phyloP scores from a whole-genome alignment of 2,797 vertebrate species.

The Tapirus indicus region DNA sequence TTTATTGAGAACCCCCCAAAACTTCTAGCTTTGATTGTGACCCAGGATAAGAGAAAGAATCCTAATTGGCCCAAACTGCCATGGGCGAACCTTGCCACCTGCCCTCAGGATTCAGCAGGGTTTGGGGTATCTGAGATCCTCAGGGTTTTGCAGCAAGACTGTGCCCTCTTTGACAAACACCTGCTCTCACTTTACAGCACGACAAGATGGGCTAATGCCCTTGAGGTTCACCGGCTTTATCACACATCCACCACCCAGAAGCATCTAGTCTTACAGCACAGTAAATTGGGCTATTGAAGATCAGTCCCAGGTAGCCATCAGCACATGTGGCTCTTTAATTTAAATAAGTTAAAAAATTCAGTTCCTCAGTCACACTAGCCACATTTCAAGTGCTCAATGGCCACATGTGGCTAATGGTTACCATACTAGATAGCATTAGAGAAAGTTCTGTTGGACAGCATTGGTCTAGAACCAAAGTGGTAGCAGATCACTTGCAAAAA shows the following conservation, averaged over 20 bases:
- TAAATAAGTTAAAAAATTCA: background rate
- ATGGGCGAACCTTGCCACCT: background rate
- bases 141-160: background rate
- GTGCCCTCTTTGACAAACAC: background rate
- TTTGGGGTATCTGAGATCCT: background rate
- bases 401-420: background rate
- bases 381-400: no score
- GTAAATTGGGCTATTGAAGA: background rate
- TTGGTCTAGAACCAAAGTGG: background rate
- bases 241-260: background rate
- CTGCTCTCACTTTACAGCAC: background rate
- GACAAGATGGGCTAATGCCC: background rate
- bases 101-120: background rate
- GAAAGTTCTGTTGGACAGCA: background rate
- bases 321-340: background rate
- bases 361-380: background rate
- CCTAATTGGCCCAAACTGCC: no score
- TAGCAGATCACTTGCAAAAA: background rate
- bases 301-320: background rate
- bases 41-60: no score
- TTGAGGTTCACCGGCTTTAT: background rate
- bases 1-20: no score
- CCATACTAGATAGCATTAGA: background rate
- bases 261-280: background rate
- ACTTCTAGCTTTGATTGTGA: no score